Percentiles rank a stretch among this genome's conserved stretches.
These are phyloP conservation scores for Psittacula derbiana DNA, from an alignment of 2,797 vertebrate species.

Conservation along the genomic window DNA sequence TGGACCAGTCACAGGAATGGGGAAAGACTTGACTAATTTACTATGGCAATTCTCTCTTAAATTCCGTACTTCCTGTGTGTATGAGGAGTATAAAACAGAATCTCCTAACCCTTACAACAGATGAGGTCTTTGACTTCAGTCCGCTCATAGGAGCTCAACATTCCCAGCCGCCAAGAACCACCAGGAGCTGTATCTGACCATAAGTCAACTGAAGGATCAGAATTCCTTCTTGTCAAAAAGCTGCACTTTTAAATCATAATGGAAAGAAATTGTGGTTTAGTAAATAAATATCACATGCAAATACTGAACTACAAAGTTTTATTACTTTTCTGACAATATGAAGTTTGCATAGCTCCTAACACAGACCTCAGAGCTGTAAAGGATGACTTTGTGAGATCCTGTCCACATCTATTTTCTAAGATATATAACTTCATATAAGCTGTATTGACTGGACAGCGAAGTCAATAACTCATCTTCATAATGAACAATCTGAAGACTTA, in stretches of 20 bases:
- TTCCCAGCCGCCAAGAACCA: background rate
- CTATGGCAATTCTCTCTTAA: background rate
- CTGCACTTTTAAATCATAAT: background rate
- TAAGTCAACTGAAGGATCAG: background rate
- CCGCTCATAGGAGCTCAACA: background rate
- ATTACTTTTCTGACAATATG: background rate
- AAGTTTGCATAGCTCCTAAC: background rate
- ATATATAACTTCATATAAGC: background rate
- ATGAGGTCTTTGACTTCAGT: background rate
- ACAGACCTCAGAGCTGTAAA: background rate
- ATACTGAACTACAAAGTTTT: background rate
- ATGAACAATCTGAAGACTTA: accelerated
- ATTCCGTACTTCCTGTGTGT: background rate
- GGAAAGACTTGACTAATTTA: background rate
- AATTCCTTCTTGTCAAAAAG: background rate
- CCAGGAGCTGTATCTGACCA: background rate
- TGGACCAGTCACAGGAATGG: background rate
- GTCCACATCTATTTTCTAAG: background rate
- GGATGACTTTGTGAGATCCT: background rate
- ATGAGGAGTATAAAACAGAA: background rate
- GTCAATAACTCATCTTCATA: background rate
- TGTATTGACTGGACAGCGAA: background rate
- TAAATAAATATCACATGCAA: background rate
- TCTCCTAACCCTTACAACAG: background rate
- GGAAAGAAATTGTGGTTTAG: background rate